A percentile compares a stretch with the other conserved stretches of the same genome.
phyloP scores from a whole-genome alignment of 1,140 invertebrate genomes.

The Heliconius nattereri region DNA sequence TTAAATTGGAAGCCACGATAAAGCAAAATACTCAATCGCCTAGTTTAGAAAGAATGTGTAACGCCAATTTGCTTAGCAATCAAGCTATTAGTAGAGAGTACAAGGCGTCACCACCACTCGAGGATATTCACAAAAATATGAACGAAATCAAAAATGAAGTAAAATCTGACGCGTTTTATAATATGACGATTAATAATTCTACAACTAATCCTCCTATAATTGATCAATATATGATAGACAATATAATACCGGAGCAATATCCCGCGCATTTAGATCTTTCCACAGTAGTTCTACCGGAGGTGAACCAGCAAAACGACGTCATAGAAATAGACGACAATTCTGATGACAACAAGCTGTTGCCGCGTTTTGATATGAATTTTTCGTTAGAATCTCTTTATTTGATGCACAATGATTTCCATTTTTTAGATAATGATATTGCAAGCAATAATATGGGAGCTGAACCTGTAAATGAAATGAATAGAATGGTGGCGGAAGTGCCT shows the following conservation, averaged over 20 bases:
- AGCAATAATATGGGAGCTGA: constrained; percentile 54
- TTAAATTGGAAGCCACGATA: constrained; percentile 72
- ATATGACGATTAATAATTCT: constrained; percentile 57
- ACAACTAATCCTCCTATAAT: constrained; percentile 59
- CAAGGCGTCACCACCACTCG: constrained; percentile 72
- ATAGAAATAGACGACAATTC: constrained; percentile 79
- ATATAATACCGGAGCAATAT: constrained; percentile 73
- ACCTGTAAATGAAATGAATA: constrained; percentile 63
- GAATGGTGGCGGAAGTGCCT: constrained; percentile 64
- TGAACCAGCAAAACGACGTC: constrained; percentile 67
- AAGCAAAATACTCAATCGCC: constrained; percentile 77
- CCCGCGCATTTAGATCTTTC: constrained; percentile 65
- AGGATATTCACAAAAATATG: constrained; percentile 75
- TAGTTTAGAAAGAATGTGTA: constrained; percentile 73
- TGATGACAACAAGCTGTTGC: constrained; percentile 74
- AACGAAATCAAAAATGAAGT: constrained; percentile 77
- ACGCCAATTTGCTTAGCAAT: constrained; percentile 63
- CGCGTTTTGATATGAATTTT: constrained; percentile 73
- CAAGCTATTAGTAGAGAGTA: constrained; percentile 65
- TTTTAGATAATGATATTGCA: constrained; percentile 66
- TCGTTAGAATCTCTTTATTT: constrained; percentile 71
- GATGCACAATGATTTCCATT: constrained; percentile 77
- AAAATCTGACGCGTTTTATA: constrained; percentile 72
- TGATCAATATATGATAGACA: constrained; percentile 72
- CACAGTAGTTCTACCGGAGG: constrained; percentile 55